A percentile compares a stretch with the other conserved stretches of the same genome.
Conservation (phyloP, 2,888 invertebrate species). For the Sminthurides aquaticus region DNA sequence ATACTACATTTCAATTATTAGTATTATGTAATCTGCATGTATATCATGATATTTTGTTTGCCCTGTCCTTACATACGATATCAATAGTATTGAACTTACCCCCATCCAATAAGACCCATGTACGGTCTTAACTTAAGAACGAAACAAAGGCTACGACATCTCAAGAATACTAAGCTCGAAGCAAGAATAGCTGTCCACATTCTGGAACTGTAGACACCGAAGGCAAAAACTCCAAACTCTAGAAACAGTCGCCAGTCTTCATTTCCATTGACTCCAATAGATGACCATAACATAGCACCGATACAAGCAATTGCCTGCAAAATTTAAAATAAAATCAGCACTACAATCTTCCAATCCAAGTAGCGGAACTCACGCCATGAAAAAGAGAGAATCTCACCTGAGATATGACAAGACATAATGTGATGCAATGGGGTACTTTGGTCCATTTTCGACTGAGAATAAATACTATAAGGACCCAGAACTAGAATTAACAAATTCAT, state of each 20-base stretch:
- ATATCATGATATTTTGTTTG: too few relatives aligned
- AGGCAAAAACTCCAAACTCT: conserved; percentile 68
- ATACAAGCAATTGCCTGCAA: conserved; percentile 58
- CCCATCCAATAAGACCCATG: conserved; percentile 57
- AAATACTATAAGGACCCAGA: conserved; percentile 70
- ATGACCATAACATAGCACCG: conserved; percentile 69
- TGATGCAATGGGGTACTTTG: conserved; percentile 73
- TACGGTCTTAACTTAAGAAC: conserved; percentile 67
- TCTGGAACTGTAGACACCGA: conserved; percentile 66
- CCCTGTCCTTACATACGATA: background rate
- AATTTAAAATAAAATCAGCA: conserved; percentile 23
- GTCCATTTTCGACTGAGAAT: conserved; percentile 65
- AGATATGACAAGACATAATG: conserved; percentile 66
- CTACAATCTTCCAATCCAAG: background rate
- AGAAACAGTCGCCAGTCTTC: conserved; percentile 59
- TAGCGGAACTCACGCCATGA: background rate
- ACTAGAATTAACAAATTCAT: conserved; percentile 38
- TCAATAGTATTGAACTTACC: conserved; percentile 47
- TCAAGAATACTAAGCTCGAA: conserved; percentile 68
- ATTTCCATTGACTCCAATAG: conserved; percentile 48
- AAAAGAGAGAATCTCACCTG: conserved; percentile 63
- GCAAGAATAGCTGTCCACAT: conserved; percentile 80
- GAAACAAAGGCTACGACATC: conserved; percentile 75
- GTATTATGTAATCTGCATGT: too few relatives aligned
- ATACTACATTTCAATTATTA: conserved; percentile 49